phyloP scores from a whole-genome alignment of 1,140 invertebrate genomes.

The Limonius californicus region DNA sequence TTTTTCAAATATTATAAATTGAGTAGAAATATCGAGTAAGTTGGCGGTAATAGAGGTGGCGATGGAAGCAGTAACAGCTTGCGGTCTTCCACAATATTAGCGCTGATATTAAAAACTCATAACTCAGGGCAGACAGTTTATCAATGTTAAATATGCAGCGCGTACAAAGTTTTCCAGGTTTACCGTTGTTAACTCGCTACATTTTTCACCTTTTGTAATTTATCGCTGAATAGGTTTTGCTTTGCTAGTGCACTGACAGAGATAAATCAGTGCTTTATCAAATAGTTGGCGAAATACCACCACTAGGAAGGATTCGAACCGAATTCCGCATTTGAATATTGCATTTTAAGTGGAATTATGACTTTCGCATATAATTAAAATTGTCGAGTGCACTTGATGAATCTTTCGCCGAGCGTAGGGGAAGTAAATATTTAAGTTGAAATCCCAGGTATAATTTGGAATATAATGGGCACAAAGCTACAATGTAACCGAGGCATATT shows the following conservation, averaged over 20 bases:
- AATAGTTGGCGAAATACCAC: background rate
- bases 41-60: background rate
- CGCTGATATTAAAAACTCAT: constrained; percentile 28
- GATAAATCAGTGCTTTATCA: background rate
- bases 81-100: constrained; percentile 21
- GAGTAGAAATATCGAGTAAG: too few species aligned
- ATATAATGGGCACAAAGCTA: background rate
- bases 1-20: too few species aligned
- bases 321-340: background rate
- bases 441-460: background rate
- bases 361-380: too few species aligned
- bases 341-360: too few species aligned
- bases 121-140: constrained; percentile 28
- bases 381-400: too few species aligned
- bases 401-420: too few species aligned
- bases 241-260: background rate
- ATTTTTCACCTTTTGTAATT: constrained; percentile 22
- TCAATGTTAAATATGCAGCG: constrained; percentile 25
- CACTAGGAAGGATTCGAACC: background rate
- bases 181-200: constrained; percentile 23
- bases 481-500: background rate
- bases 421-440: background rate
- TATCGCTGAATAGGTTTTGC: background rate
- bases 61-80: background rate
- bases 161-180: constrained; percentile 17